Evolutionary conservation across 1,140 invertebrate genomes (phyloP).

Genomic region (Drosophila carrolli): DNA sequence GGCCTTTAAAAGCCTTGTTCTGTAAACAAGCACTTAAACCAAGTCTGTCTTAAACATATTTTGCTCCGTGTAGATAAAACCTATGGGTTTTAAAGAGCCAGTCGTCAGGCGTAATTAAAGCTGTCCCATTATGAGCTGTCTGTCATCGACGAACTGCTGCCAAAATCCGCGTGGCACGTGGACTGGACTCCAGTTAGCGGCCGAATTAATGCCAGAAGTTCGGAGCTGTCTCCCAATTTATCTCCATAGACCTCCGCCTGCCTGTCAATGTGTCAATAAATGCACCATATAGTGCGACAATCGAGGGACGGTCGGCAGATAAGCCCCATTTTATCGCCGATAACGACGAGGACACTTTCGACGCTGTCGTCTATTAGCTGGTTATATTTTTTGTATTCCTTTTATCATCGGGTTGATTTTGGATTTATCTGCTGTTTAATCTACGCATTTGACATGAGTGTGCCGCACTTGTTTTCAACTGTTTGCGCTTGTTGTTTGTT

Average conservation of each 20-base stretch:
- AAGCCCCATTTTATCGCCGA: constrained; percentile 42
- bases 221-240: constrained; percentile 65
- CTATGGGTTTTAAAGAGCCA: constrained; percentile 32
- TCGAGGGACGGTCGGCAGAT: constrained; percentile 15
- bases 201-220: constrained; percentile 59
- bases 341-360: constrained; percentile 56
- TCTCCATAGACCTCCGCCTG: constrained; percentile 70
- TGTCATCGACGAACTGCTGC: constrained; percentile 35
- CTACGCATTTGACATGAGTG: constrained; percentile 75
- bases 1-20: no score
- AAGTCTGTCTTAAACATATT: not conserved
- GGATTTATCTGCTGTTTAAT: constrained; percentile 80
- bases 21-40: no score
- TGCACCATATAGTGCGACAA: constrained; percentile 55
- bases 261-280: constrained; percentile 82
- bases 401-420: constrained; percentile 73
- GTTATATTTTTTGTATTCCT: constrained; percentile 45
- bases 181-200: constrained; percentile 29
- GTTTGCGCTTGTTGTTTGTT: constrained; percentile 64
- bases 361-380: constrained; percentile 66
- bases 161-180: constrained; percentile 69
- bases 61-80: not conserved
- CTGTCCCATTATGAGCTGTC: constrained; percentile 54
- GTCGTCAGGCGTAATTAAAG: constrained; percentile 52
- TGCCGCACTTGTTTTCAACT: constrained; percentile 69